Evolutionary conservation across 2,888 invertebrate genomes (phyloP).

Genomic region (Lepidochrysops patricia): DNA sequence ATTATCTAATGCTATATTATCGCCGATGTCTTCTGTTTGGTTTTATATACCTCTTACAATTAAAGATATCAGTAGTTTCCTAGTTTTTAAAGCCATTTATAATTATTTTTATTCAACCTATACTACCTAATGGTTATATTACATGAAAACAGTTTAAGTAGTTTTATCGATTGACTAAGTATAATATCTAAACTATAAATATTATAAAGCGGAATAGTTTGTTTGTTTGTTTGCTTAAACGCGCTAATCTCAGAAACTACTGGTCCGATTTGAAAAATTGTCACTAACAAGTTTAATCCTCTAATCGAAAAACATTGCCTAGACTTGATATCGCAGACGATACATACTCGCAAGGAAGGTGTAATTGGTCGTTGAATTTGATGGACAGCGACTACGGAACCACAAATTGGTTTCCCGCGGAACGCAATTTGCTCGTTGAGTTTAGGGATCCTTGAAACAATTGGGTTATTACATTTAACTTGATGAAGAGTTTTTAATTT

Average conservation of each 20-base stretch:
- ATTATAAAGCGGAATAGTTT: too few species aligned
- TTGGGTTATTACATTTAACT: slow-evolving; percentile 13
- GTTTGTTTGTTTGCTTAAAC: too few species aligned
- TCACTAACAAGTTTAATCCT: too few species aligned
- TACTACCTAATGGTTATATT: too few species aligned
- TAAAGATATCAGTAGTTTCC: background rate
- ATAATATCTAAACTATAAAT: too few species aligned
- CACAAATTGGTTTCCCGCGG: slow-evolving; percentile 52
- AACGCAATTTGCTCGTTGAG: slow-evolving; percentile 47
- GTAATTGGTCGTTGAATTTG: slow-evolving; percentile 46
- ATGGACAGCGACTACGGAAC: slow-evolving; percentile 36
- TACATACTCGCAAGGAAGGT: slow-evolving; percentile 35
- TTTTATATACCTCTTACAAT: background rate
- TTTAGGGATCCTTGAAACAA: slow-evolving; percentile 31
- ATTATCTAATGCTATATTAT: too few species aligned
- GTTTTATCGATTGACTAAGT: too few species aligned
- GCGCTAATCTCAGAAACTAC: too few species aligned
- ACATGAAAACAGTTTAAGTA: too few species aligned
- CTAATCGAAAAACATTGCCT: background rate
- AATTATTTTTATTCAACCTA: too few species aligned
- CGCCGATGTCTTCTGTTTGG: background rate
- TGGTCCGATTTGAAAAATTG: too few species aligned
- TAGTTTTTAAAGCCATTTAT: too few species aligned
- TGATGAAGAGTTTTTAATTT: background rate
- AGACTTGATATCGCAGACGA: background rate